Evolutionary conservation across 2,113 vertebrate genomes (phyloP).

Genomic region (Podarcis raffonei): DNA sequence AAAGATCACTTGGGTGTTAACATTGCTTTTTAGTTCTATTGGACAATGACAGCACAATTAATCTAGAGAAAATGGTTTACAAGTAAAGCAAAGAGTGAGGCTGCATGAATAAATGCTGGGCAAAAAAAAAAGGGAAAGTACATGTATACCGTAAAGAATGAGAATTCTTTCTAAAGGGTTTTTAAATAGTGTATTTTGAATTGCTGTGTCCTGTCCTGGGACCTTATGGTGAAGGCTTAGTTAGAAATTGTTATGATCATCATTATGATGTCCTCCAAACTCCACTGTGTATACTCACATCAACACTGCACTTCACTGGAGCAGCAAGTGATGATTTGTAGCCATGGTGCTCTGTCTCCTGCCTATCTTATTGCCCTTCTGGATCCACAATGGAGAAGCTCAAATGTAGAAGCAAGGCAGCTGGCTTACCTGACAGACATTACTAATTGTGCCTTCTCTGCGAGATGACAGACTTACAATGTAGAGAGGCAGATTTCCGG

Average conservation of each 20-base stretch:
- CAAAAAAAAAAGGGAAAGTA: background rate
- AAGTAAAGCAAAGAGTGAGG: background rate
- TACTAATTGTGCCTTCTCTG: too few relatives aligned
- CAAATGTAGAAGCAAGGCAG: too few relatives aligned
- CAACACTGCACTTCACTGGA: background rate
- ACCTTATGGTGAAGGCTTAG: too few relatives aligned
- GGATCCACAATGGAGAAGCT: too few relatives aligned
- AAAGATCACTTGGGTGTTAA: background rate
- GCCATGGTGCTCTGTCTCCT: background rate
- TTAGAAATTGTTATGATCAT: too few relatives aligned
- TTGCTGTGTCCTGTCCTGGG: too few relatives aligned
- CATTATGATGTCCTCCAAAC: too few relatives aligned
- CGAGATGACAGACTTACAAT: too few relatives aligned
- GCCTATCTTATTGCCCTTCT: too few relatives aligned
- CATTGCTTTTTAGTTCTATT: background rate
- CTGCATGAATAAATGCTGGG: background rate
- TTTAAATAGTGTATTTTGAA: too few relatives aligned
- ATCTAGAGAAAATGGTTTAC: background rate
- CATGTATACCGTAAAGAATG: background rate
- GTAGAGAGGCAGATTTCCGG: too few relatives aligned
- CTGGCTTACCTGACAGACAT: too few relatives aligned
- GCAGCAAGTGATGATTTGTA: background rate
- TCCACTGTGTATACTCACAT: background rate
- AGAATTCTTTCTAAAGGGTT: background rate
- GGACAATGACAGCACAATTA: background rate